phyloP scores from a whole-genome alignment of 2,888 invertebrate species.

The Drosophila macrospina region DNA sequence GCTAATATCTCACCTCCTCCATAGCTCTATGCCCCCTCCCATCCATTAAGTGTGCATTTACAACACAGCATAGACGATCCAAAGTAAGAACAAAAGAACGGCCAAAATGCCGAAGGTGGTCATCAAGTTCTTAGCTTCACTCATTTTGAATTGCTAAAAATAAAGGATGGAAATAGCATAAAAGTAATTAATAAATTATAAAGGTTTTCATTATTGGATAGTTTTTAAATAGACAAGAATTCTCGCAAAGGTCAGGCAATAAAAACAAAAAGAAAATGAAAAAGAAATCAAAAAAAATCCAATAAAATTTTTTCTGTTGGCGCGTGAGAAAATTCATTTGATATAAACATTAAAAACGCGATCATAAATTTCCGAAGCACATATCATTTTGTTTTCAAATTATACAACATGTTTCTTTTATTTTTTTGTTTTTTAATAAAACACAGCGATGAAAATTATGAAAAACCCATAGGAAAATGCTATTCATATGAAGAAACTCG shows the following conservation, averaged over 20 bases:
- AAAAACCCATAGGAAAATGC: constrained; percentile 36
- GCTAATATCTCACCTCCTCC: constrained; percentile 11
- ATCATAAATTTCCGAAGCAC: constrained; percentile 64
- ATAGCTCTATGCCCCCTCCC: constrained; percentile 45
- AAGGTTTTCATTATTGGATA: constrained; percentile 14
- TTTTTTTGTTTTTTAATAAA: no score
- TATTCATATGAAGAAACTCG: constrained; percentile 20
- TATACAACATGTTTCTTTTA: constrained; percentile 55
- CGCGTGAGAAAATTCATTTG: constrained; percentile 63
- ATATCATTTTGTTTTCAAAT: constrained; percentile 73
- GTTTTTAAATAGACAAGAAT: constrained; percentile 25
- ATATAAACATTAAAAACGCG: constrained; percentile 55
- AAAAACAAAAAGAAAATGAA: constrained; percentile 21
- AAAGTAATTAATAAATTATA: constrained; percentile 25
- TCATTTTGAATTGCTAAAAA: constrained; percentile 74
- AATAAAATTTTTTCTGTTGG: constrained; percentile 37
- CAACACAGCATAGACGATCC: constrained; percentile 88
- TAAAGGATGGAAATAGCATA: constrained; percentile 14
- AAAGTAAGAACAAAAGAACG: constrained; percentile 88
- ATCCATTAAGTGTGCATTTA: constrained; percentile 52
- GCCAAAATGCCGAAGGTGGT: constrained; percentile 90
- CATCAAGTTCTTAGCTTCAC: constrained; percentile 89
- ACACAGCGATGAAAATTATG: constrained; percentile 23
- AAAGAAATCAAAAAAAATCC: constrained; percentile 2
- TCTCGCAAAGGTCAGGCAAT: constrained; percentile 43